Percentiles rank a stretch among this genome's conserved stretches.
phyloP scores from a whole-genome alignment of 1,140 invertebrate genomes.

The Papilio glaucus region DNA sequence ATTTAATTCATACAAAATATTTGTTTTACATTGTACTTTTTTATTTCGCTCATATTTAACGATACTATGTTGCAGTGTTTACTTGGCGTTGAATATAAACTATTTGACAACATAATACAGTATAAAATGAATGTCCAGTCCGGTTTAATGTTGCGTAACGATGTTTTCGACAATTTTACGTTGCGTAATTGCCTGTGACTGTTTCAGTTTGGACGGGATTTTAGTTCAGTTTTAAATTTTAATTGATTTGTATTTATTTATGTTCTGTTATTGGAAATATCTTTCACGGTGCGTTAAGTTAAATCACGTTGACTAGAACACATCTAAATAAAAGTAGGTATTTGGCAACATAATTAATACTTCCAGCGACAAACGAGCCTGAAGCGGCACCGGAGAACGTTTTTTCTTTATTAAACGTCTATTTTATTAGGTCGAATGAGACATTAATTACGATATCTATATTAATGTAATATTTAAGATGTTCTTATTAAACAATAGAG shows the following conservation, averaged over 20 bases:
- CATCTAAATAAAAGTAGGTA: too few species aligned
- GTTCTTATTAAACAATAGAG: conserved; percentile 67
- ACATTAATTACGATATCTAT: neutral
- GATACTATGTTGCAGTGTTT: neutral
- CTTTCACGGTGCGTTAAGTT: too few species aligned
- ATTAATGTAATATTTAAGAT: neutral
- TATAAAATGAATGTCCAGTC: neutral
- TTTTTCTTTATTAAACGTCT: too few species aligned
- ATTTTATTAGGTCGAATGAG: too few species aligned
- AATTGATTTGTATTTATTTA: conserved; percentile 9
- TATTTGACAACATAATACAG: conserved; percentile 20
- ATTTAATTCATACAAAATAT: too few species aligned
- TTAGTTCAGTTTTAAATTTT: conserved; percentile 21
- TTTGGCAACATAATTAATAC: too few species aligned
- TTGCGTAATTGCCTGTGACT: conserved; percentile 18
- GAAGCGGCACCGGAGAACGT: too few species aligned
- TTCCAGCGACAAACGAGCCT: too few species aligned
- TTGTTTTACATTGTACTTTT: neutral
- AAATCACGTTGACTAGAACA: too few species aligned
- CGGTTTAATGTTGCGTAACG: conserved; percentile 21
- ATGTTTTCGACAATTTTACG: conserved; percentile 23
- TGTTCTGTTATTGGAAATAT: neutral
- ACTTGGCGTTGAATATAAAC: conserved; percentile 18
- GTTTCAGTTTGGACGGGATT: neutral
- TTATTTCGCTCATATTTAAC: neutral